phyloP scores from a whole-genome alignment of 2,797 vertebrate genomes.

The Cephalopachus bancanus region DNA sequence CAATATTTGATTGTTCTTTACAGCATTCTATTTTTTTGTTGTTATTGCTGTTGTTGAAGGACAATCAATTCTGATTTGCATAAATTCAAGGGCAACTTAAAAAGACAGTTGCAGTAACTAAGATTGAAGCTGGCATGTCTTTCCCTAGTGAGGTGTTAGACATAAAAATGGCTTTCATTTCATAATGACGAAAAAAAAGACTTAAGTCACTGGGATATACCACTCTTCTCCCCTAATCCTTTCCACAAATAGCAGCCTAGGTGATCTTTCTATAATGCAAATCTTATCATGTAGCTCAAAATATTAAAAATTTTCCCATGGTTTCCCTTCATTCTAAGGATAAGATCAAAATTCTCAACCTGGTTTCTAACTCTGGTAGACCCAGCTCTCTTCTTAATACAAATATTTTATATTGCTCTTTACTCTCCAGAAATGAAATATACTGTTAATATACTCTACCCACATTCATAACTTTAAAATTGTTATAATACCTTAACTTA shows the following conservation, averaged over 20 bases:
- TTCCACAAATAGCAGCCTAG: neutral
- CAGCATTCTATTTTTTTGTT: conserved; percentile 55
- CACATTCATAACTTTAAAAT: neutral
- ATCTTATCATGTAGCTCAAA: neutral
- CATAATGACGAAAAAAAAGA: conserved; percentile 54
- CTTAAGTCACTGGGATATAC: neutral
- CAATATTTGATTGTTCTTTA: conserved; percentile 78
- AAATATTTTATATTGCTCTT: neutral
- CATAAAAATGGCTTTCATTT: conserved; percentile 69
- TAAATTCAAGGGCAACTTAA: conserved; percentile 77
- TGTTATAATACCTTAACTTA: neutral
- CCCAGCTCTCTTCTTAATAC: neutral
- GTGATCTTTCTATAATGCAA: conserved; percentile 46
- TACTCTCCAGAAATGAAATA: neutral
- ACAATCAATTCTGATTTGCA: conserved; percentile 85
- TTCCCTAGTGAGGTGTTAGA: conserved; percentile 67
- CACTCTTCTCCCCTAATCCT: neutral
- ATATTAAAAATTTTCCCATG: neutral
- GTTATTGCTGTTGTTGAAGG: conserved; percentile 73
- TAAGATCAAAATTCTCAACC: neutral
- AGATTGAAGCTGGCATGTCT: conserved; percentile 68
- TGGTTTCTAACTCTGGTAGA: neutral
- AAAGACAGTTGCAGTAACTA: conserved; percentile 31
- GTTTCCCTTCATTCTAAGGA: neutral
- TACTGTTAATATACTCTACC: neutral